Evolutionary conservation across 1,140 invertebrate genomes (phyloP), one percentile per base, ranked within the genome.

Genomic region (Teleogryllus occipitalis): DNA sequence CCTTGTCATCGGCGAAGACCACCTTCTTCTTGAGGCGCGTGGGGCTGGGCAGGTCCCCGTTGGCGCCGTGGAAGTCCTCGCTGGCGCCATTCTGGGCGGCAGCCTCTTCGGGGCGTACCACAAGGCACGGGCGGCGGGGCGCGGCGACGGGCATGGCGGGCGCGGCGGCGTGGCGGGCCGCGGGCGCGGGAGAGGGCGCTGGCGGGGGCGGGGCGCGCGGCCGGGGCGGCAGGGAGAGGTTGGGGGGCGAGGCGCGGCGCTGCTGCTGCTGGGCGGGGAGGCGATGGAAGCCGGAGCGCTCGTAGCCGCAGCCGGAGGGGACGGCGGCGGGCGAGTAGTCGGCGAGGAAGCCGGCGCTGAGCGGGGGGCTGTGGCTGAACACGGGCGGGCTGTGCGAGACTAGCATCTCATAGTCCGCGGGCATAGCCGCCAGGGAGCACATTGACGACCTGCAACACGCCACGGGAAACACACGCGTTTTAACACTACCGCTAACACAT

Each of bases 1-100:
- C 97, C 83, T 92, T 92, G 83, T 96, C 95, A 84, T 98, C 97
- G 0, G 97, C 97, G 85, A 98, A 98, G 0, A 97, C 95, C 1
- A 98, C 97, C 81, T 90, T 91, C 86, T 98, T 98, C 84, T 95
- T 96, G 75, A 85, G 84, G 80, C 86, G 86, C 8, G 86, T 88
- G 8, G 87, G 87, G 78, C 86, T 87, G 65, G 83, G 81, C 8
- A 85, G 85, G 77, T 86, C 85, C 76, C 82, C 80, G 74, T 82
- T 75, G 75, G 27, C 27, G 27, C 27, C 27, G 27, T 39, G 27
- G 27, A 39, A 39, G 27, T 39, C 27, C 1, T 39, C 27, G 77
- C 84, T 82, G 65, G 84, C 83, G 72, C 82, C 82, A 1, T 80
- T 80, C 74, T 84, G 65, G 15, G 80, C 79, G 1, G 81, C 81